These are phyloP conservation scores for Neomicropteryx cornuta DNA, from an alignment of 1,140 invertebrate species.

Conservation along the genomic window DNA sequence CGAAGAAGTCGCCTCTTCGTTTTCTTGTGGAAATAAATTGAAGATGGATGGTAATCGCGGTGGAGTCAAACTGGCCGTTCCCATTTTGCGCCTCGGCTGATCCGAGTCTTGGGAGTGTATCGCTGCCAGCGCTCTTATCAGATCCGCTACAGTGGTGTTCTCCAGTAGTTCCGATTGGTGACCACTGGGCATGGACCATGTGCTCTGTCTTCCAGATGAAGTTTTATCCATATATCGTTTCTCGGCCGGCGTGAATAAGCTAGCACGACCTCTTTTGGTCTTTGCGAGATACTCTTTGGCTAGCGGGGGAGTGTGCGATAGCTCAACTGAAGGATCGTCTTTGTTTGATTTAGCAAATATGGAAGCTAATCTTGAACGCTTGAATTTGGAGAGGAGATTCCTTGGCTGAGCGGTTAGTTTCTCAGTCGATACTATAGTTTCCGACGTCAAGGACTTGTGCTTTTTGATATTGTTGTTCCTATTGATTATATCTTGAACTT, in stretches of 20 bases:
- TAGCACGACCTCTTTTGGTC: constrained; percentile 25
- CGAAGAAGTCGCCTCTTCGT: background rate
- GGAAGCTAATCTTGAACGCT: constrained; percentile 13
- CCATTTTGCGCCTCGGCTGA: constrained; percentile 39
- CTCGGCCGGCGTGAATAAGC: constrained; percentile 30
- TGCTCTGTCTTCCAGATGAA: constrained; percentile 20
- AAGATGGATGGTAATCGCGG: constrained; percentile 25
- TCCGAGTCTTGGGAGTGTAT: constrained; percentile 30
- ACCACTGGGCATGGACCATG: constrained; percentile 16
- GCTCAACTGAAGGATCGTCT: constrained; percentile 18
- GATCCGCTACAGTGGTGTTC: constrained; percentile 64
- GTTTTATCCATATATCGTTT: constrained; percentile 25
- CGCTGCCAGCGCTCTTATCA: constrained; percentile 55
- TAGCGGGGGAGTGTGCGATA: too few species aligned
- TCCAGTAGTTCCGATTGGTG: constrained; percentile 51
- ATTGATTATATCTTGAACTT: constrained; percentile 42
- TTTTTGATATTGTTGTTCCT: constrained; percentile 19
- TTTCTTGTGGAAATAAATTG: constrained; percentile 3
- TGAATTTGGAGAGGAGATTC: background rate
- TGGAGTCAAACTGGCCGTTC: constrained; percentile 37
- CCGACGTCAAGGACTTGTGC: constrained; percentile 21
- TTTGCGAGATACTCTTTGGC: constrained; percentile 19
- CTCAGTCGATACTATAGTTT: constrained; percentile 22
- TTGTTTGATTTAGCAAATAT: constrained; percentile 20
- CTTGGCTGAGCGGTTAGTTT: background rate